A percentile compares a stretch with the other conserved stretches of the same genome.
Evolutionary conservation across 2,888 invertebrate species (phyloP).

Genomic region (Chrysopilus asiliformis): DNA sequence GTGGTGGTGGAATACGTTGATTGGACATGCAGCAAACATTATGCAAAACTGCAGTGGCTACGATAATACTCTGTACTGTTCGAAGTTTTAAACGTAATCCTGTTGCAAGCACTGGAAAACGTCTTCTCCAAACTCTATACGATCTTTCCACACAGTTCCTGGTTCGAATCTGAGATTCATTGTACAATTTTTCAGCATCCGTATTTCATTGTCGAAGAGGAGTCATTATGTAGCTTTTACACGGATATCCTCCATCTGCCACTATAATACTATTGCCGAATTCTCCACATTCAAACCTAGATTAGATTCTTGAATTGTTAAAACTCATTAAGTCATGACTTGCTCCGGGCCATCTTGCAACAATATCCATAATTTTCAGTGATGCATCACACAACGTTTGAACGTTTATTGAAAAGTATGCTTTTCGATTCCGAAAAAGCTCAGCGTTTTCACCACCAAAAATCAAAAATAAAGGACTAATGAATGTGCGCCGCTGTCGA

Average conservation of each 20-base stretch:
- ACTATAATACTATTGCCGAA: not conserved
- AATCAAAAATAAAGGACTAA: not conserved
- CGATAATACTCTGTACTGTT: constrained; percentile 7
- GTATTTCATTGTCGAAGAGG: not conserved
- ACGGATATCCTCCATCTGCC: constrained; percentile 3
- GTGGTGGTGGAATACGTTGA: not conserved
- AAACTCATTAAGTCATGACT: constrained; percentile 5
- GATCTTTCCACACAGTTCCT: constrained; percentile 10
- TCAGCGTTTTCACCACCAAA: constrained; percentile 5
- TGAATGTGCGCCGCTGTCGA: too few relatives aligned
- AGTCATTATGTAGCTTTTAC: constrained; percentile 3
- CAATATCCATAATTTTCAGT: constrained; percentile 5
- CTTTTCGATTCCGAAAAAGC: constrained; percentile 6
- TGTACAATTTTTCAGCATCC: not conserved
- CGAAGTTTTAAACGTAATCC: constrained; percentile 7
- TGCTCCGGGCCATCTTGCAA: constrained; percentile 9
- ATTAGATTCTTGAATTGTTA: constrained; percentile 4
- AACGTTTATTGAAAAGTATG: constrained; percentile 4
- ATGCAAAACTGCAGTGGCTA: constrained; percentile 11
- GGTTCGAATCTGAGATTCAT: constrained; percentile 10
- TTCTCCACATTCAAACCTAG: constrained; percentile 3
- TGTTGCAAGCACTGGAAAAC: constrained; percentile 9
- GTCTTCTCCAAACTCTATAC: constrained; percentile 12
- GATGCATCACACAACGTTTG: constrained; percentile 5
- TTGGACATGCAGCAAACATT: constrained; percentile 4